Conservation (phyloP, 2,888 invertebrate species). For the Andrena fulva region DNA sequence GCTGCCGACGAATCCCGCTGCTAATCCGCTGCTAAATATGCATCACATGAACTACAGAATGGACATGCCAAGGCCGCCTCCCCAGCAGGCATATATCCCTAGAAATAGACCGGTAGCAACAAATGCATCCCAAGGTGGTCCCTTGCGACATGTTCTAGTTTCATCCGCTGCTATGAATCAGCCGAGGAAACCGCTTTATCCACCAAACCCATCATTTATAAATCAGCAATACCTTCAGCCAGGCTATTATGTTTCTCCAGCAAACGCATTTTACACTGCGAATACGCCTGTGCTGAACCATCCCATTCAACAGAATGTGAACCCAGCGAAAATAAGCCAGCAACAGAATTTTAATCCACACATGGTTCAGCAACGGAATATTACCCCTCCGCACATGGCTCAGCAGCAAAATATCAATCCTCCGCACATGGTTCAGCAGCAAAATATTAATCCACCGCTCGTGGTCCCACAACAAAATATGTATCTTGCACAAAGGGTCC, state of each 20-base stretch:
- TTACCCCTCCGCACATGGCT: background rate
- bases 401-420: background rate
- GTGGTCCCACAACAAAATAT: background rate
- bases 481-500: background rate
- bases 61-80: background rate
- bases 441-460: background rate
- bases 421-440: background rate
- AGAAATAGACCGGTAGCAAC: background rate
- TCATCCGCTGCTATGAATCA: background rate
- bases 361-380: background rate
- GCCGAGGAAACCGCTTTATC: background rate
- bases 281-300: background rate
- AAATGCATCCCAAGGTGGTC: background rate
- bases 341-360: background rate
- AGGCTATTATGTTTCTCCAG: background rate
- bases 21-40: background rate
- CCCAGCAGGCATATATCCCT: background rate
- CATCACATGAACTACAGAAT: background rate
- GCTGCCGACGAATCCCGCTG: background rate
- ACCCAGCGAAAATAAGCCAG: background rate
- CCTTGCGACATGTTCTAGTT: background rate
- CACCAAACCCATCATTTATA: background rate
- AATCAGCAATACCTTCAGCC: conserved; percentile 9
- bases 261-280: background rate
- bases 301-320: background rate